Conservation (phyloP, 2,113 vertebrate species). For the Cisticola juncidis region DNA sequence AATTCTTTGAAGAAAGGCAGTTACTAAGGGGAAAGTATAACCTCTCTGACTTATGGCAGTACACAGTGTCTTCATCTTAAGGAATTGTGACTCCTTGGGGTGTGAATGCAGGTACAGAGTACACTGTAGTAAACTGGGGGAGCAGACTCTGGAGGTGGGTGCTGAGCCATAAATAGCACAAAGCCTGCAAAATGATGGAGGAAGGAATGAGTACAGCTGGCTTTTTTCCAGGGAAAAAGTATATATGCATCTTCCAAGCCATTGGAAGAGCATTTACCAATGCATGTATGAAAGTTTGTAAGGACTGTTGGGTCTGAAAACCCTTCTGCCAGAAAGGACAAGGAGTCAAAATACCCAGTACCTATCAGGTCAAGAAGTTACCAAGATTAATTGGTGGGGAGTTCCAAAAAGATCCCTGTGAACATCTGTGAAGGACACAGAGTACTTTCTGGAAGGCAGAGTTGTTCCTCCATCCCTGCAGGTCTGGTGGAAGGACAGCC, state of each 20-base stretch:
- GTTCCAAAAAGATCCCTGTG: background rate
- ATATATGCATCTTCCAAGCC: background rate
- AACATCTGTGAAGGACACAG: slow-evolving; percentile 14
- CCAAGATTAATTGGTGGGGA: background rate
- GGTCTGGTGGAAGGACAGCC: slow-evolving; percentile 18
- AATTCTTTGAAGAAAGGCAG: background rate
- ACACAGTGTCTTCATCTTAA: background rate
- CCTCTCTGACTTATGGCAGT: background rate
- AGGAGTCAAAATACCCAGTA: background rate
- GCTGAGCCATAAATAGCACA: background rate
- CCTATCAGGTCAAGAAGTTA: background rate
- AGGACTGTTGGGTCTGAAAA: background rate
- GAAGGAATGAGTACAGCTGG: background rate
- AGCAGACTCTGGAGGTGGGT: background rate
- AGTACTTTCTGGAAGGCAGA: slow-evolving; percentile 13
- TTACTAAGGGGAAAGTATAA: background rate
- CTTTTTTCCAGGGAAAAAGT: background rate
- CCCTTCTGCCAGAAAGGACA: background rate
- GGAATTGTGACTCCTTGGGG: background rate
- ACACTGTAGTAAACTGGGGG: background rate
- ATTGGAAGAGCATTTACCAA: background rate
- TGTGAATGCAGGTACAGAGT: background rate
- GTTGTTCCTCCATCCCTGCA: background rate
- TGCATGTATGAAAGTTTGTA: background rate
- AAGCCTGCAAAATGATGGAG: background rate